Conservation (phyloP, 2,797 vertebrate genomes). For the Odontamblyopus lacepedii region DNA sequence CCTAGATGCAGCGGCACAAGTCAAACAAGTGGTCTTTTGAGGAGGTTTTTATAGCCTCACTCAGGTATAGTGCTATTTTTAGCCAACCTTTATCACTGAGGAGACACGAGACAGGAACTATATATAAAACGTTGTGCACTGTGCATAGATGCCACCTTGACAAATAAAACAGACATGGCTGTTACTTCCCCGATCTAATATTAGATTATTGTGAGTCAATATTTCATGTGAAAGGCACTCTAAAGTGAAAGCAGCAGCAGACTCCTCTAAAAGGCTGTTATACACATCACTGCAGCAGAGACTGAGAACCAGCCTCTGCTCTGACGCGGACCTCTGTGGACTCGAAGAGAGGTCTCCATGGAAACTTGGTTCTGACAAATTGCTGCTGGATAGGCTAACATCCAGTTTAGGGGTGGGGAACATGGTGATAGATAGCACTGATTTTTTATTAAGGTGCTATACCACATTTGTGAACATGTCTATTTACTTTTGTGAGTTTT, state of each 20-base stretch:
- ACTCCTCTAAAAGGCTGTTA: conserved; percentile 16
- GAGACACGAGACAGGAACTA: not conserved
- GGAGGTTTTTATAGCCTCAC: not conserved
- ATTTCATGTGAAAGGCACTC: not conserved
- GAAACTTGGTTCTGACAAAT: conserved; percentile 56
- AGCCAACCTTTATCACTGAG: not conserved
- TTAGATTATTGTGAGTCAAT: conserved; percentile 12
- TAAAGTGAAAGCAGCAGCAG: conserved; percentile 16
- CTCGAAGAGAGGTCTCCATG: conserved; percentile 65
- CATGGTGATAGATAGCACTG: not conserved
- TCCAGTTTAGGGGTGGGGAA: not conserved
- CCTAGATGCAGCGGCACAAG: not conserved
- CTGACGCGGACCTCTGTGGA: conserved; percentile 25
- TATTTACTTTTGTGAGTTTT: too few relatives aligned
- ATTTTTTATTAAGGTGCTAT: not conserved
- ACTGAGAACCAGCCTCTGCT: conserved; percentile 24
- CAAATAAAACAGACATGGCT: not conserved
- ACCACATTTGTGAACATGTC: too few relatives aligned
- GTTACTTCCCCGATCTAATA: conserved; percentile 3
- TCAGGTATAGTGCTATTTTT: conserved; percentile 2
- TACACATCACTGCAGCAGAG: conserved; percentile 44
- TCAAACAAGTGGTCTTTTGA: not conserved
- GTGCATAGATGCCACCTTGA: not conserved
- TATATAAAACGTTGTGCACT: not conserved
- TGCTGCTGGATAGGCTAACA: conserved; percentile 1